Percentiles rank a stretch among this genome's conserved stretches.
Conservation (phyloP, 1,140 invertebrate genomes). For the Lepidotrigona ventralis region DNA sequence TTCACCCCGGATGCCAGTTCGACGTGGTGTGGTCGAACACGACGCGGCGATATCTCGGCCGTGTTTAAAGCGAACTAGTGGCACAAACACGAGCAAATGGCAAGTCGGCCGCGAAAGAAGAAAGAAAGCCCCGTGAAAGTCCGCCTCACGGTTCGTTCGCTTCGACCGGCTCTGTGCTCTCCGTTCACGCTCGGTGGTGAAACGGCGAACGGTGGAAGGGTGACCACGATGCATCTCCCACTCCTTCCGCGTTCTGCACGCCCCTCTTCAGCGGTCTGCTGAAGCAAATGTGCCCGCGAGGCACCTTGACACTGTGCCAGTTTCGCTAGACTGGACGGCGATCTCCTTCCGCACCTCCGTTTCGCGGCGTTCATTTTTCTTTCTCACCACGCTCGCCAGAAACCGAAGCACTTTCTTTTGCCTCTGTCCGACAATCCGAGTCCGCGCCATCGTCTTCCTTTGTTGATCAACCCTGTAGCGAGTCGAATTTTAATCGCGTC, state of each 20-base stretch:
- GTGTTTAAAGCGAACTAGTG: constrained; percentile 43
- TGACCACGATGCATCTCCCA: constrained; percentile 2
- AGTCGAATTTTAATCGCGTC: neutral
- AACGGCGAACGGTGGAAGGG: constrained; percentile 46
- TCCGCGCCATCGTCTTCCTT: neutral
- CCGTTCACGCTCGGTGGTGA: constrained; percentile 14
- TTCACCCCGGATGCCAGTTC: constrained; percentile 63
- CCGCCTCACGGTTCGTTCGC: neutral
- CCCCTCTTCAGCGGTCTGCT: constrained; percentile 22
- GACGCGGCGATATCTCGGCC: constrained; percentile 22
- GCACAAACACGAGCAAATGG: constrained; percentile 23
- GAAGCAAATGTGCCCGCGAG: constrained; percentile 36
- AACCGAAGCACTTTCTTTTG: neutral
- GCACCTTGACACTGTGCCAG: constrained; percentile 75
- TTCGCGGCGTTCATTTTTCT: constrained; percentile 48
- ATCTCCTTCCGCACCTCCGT: constrained; percentile 28
- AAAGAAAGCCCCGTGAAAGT: constrained; percentile 76
- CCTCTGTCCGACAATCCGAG: neutral
- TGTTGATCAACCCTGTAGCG: neutral
- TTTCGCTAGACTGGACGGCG: constrained; percentile 64
- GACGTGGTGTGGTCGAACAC: neutral
- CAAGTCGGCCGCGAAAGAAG: constrained; percentile 62
- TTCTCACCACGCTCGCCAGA: constrained; percentile 13
- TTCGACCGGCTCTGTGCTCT: constrained; percentile 11
- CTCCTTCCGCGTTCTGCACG: neutral